Conservation (phyloP, 2,113 vertebrate genomes). For the Sturnira hondurensis region DNA sequence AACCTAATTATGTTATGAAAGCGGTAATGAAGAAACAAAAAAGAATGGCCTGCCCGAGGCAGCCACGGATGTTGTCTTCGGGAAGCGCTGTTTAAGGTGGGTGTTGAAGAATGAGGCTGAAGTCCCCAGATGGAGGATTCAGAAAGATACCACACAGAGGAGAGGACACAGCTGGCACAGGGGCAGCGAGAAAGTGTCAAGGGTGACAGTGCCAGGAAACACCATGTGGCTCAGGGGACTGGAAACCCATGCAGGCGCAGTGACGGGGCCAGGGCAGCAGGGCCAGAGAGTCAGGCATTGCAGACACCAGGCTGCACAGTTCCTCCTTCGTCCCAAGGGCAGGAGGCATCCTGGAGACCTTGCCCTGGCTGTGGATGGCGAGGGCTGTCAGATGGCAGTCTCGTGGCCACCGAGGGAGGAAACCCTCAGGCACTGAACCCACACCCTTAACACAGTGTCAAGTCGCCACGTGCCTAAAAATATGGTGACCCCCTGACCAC, state of each 20-base stretch:
- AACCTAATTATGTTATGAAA: constrained; percentile 14
- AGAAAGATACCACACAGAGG: accelerated
- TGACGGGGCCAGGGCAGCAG: accelerated
- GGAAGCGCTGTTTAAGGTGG: accelerated
- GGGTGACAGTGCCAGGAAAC: background rate
- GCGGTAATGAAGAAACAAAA: background rate
- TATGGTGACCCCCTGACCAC: background rate
- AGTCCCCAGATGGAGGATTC: accelerated
- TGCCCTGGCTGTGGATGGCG: background rate
- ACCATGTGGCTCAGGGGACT: accelerated
- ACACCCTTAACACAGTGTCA: accelerated
- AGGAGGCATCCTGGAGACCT: background rate
- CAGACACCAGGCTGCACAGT: background rate
- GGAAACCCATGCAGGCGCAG: accelerated
- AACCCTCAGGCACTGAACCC: background rate
- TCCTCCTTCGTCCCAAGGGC: background rate
- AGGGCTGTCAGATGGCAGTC: background rate
- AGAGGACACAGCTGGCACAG: accelerated
- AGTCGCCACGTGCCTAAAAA: background rate
- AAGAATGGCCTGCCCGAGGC: background rate
- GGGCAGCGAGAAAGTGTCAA: accelerated
- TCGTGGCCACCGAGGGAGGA: accelerated
- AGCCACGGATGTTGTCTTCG: accelerated
- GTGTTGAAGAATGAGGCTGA: background rate
- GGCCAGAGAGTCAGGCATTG: accelerated